Conservation (phyloP, 2,113 vertebrate genomes). For the Edolisoma coerulescens region DNA sequence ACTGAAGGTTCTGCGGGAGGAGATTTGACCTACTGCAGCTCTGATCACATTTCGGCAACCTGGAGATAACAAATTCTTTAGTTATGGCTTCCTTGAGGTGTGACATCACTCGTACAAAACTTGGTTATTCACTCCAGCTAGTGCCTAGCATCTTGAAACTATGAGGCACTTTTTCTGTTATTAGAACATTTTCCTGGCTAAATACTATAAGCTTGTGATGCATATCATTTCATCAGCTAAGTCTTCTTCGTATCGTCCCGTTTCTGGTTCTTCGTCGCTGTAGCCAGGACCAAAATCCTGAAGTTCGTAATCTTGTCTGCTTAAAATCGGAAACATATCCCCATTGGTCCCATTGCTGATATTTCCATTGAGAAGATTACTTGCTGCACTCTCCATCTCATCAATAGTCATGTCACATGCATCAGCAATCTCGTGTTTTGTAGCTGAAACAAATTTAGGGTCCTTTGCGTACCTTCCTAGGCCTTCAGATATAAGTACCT, state of each 20-base stretch:
- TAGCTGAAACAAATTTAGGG: conserved; percentile 95
- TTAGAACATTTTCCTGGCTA: conserved; percentile 74
- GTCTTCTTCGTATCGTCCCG: conserved; percentile 89
- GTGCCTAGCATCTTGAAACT: conserved; percentile 83
- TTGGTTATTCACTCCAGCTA: conserved; percentile 68
- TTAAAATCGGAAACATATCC: conserved; percentile 80
- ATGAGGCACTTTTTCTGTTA: conserved; percentile 92
- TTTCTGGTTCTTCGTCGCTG: conserved; percentile 92
- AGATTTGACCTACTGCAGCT: not conserved
- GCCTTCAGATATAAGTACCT: conserved; percentile 98
- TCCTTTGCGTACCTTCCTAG: conserved; percentile 94
- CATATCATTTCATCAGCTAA: conserved; percentile 99
- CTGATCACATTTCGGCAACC: conserved; percentile 10
- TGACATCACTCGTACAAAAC: conserved; percentile 65
- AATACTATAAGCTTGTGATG: conserved; percentile 96
- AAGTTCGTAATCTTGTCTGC: conserved; percentile 85
- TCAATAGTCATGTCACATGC: conserved; percentile 98
- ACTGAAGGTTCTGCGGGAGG: not conserved
- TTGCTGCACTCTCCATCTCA: conserved; percentile 98
- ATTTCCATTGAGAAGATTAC: conserved; percentile 88
- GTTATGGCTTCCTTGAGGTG: conserved; percentile 76
- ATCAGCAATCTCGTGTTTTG: conserved; percentile 96
- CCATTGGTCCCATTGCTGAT: conserved; percentile 78
- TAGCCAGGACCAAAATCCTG: conserved; percentile 90
- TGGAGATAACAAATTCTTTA: conserved; percentile 49